A percentile compares a stretch with the other conserved stretches of the same genome.
Evolutionary conservation across 2,888 invertebrate genomes (phyloP).

Genomic region (Caenorhabditis sinica): DNA sequence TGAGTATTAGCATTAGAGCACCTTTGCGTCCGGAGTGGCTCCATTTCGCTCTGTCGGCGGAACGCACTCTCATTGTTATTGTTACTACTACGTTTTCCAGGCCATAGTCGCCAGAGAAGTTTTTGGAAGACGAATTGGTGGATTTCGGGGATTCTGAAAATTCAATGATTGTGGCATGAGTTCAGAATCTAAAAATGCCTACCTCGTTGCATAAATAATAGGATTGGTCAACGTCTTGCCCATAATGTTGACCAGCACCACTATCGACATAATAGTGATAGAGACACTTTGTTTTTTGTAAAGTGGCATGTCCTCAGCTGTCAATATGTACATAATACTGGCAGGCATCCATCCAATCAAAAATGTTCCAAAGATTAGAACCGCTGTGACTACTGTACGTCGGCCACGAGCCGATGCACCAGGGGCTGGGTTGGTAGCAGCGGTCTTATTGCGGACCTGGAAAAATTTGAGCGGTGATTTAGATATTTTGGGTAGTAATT

Average conservation of each 20-base stretch:
- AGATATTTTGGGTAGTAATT: not conserved
- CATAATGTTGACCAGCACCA: constrained; percentile 86
- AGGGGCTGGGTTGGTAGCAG: constrained; percentile 29
- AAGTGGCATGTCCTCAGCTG: constrained; percentile 80
- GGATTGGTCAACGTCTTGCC: constrained; percentile 88
- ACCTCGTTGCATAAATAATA: constrained; percentile 87
- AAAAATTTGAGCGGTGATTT: not conserved
- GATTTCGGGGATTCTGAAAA: constrained; percentile 74
- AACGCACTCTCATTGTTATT: not conserved
- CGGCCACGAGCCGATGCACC: constrained; percentile 70
- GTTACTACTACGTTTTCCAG: not conserved
- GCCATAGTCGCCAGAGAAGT: constrained; percentile 66
- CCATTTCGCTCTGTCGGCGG: constrained; percentile 56
- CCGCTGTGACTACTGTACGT: constrained; percentile 86
- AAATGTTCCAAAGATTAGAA: constrained; percentile 87
- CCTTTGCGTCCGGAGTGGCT: constrained; percentile 36
- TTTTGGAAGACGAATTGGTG: constrained; percentile 72
- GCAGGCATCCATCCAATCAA: constrained; percentile 87
- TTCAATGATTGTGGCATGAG: too few relatives aligned
- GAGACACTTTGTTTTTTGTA: constrained; percentile 60
- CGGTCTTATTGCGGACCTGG: constrained; percentile 68
- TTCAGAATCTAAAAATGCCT: too few relatives aligned
- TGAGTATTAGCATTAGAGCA: constrained; percentile 41
- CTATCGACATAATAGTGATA: constrained; percentile 82
- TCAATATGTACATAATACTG: constrained; percentile 86